A percentile compares a stretch with the other conserved stretches of the same genome.
phyloP scores from a whole-genome alignment of 2,797 vertebrate species.

The Mus minutoides region DNA sequence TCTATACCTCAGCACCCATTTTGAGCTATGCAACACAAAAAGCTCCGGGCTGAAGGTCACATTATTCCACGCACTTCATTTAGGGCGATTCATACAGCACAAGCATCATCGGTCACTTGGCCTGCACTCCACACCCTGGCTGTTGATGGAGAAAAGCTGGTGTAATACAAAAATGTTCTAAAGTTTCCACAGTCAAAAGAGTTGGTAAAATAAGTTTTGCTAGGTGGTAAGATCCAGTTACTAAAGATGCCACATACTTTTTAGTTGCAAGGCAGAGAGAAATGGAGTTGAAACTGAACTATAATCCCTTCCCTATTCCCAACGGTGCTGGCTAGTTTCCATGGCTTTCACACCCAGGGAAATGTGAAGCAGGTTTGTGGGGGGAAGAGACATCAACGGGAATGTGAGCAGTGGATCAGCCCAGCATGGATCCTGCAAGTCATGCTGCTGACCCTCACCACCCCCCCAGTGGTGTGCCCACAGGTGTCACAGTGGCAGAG shows the following conservation, averaged over 20 bases:
- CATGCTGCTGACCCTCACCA: not conserved
- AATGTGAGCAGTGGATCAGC: not conserved
- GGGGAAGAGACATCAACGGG: not conserved
- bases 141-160: not conserved
- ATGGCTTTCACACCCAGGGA: not conserved
- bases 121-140: not conserved
- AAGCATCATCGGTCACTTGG: not conserved
- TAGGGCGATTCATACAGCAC: conserved; percentile 20
- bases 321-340: not conserved
- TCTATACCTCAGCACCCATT: not conserved
- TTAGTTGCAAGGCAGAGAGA: not conserved
- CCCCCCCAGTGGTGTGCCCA: not conserved
- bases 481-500: rapidly evolving
- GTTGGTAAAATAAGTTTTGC: not conserved
- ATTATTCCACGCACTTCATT: conserved; percentile 10
- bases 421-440: not conserved
- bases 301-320: too few relatives aligned
- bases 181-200: not conserved
- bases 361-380: not conserved
- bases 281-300: not conserved
- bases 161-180: not conserved
- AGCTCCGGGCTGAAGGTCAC: not conserved
- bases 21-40: conserved; percentile 19
- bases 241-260: not conserved
- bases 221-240: not conserved